Evolutionary conservation across 1,140 invertebrate genomes (phyloP).

Genomic region (Orussus abietinus): DNA sequence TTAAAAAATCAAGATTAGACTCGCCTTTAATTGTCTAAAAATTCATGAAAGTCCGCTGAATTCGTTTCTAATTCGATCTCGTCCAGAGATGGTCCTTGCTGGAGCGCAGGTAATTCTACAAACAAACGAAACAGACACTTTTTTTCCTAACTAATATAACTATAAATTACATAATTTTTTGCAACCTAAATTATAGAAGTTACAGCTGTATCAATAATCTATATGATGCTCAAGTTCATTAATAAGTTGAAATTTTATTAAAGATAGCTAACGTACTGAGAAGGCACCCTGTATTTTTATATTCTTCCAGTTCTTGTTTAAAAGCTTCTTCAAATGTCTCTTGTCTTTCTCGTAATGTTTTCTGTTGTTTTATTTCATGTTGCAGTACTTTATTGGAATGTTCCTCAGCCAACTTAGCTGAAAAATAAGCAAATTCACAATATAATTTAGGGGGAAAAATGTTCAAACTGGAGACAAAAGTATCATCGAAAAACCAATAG

Average conservation of each 20-base stretch:
- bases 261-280: constrained; percentile 52
- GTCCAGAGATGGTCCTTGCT: constrained; percentile 48
- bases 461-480: constrained; percentile 2
- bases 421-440: constrained; percentile 26
- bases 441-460: constrained; percentile 1
- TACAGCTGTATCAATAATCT: no score
- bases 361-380: constrained; percentile 56
- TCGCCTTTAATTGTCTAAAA: constrained; percentile 50
- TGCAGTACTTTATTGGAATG: constrained; percentile 58
- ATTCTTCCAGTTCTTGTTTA: constrained; percentile 62
- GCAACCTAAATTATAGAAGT: not conserved
- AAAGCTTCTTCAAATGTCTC: constrained; percentile 67
- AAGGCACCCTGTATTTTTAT: constrained; percentile 61
- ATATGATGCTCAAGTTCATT: no score
- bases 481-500: constrained; percentile 9
- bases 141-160: not conserved
- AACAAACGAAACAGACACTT: constrained; percentile 12
- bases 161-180: constrained; percentile 4
- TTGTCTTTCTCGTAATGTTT: constrained; percentile 60
- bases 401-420: constrained; percentile 58
- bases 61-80: constrained; percentile 57
- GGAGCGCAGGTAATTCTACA: constrained; percentile 33
- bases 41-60: constrained; percentile 55
- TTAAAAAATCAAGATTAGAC: no score
- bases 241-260: constrained; percentile 12